phyloP scores from a whole-genome alignment of 2,113 vertebrate species.

The Sinocyclocheilus grahami region DNA sequence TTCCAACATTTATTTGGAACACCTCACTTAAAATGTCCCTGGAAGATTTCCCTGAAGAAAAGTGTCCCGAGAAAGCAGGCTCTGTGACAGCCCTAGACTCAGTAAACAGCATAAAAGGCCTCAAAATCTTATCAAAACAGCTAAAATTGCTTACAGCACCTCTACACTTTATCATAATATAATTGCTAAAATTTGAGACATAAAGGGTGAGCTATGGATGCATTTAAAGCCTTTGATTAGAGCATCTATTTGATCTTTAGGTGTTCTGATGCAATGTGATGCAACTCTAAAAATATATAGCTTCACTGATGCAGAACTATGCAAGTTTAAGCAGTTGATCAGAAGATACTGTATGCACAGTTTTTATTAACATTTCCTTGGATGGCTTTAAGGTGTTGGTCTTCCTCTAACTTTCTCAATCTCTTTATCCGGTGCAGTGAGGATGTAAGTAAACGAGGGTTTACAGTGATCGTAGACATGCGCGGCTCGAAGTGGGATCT shows the following conservation, averaged over 20 bases:
- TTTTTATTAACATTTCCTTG: background rate
- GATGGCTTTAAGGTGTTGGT: background rate
- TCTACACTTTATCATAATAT: background rate
- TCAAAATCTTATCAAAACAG: background rate
- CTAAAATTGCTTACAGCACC: background rate
- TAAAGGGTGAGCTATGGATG: background rate
- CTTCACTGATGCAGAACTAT: background rate
- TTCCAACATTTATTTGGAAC: background rate
- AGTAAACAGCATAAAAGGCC: background rate
- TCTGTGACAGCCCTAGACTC: background rate
- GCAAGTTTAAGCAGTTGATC: background rate
- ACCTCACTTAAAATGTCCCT: background rate
- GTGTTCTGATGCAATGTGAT: constrained; percentile 4
- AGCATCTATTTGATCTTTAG: background rate
- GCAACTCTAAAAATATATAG: background rate
- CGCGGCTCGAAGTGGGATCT: constrained; percentile 98
- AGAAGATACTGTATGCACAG: background rate
- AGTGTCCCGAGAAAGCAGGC: background rate
- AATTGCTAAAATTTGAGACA: background rate
- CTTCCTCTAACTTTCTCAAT: constrained; percentile 25
- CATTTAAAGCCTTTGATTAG: background rate
- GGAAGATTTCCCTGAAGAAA: background rate
- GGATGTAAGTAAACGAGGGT: constrained; percentile 94
- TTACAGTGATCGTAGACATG: constrained; percentile 99
- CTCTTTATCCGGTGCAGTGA: constrained; percentile 77